Percentiles rank a stretch among this genome's conserved stretches.
These are phyloP conservation scores for Habropoda laboriosa DNA, from an alignment of 1,140 invertebrate species.

Conservation along the genomic window DNA sequence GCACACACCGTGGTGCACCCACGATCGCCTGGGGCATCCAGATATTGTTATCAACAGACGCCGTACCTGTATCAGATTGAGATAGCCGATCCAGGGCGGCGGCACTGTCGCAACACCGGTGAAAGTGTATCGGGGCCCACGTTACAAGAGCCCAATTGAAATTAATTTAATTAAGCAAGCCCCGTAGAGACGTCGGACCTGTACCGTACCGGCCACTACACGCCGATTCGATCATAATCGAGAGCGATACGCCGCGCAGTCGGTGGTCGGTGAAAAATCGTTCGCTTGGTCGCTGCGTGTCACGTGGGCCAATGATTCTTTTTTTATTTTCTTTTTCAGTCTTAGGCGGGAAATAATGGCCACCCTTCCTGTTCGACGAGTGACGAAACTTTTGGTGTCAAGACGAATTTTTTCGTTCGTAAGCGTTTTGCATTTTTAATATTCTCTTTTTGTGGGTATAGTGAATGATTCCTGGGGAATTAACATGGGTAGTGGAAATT, in stretches of 20 bases:
- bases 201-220: slow-evolving; percentile 1
- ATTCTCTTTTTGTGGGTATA: no score
- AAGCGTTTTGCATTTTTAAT: no score
- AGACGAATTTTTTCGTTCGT: no score
- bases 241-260: background rate
- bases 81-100: slow-evolving; percentile 59
- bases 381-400: background rate
- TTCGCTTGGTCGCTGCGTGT: background rate
- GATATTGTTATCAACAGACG: slow-evolving; percentile 74
- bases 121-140: slow-evolving; percentile 73
- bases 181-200: slow-evolving; percentile 47
- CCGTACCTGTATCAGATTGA: slow-evolving; percentile 68
- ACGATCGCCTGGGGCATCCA: slow-evolving; percentile 66
- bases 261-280: slow-evolving; percentile 33
- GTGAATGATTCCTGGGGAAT: no score
- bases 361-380: background rate
- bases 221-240: slow-evolving; percentile 49
- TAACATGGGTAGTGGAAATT: no score
- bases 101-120: slow-evolving; percentile 73
- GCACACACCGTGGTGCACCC: slow-evolving; percentile 61
- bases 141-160: slow-evolving; percentile 72
- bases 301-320: slow-evolving; percentile 8
- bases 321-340: background rate
- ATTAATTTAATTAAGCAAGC: slow-evolving; percentile 77
- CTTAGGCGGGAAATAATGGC: background rate